Conservation (phyloP, 2,113 vertebrate genomes). For the Cynopterus brachyotis region DNA sequence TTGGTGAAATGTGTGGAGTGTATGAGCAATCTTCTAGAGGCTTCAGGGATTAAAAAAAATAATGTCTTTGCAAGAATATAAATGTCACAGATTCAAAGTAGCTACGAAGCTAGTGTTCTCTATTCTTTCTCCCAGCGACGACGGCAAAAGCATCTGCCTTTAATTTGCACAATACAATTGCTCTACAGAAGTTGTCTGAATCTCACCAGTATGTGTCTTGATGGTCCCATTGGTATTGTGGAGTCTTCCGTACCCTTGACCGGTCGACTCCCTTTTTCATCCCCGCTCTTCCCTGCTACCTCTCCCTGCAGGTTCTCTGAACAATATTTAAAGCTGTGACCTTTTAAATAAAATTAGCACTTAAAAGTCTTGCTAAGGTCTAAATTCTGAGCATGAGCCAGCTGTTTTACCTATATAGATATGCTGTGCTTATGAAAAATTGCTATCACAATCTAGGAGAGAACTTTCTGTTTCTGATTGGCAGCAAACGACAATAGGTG, state of each 20-base stretch:
- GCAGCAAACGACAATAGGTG: background rate
- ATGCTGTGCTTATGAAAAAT: constrained; percentile 54
- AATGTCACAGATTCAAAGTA: constrained; percentile 44
- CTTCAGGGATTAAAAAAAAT: background rate
- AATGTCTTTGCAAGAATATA: background rate
- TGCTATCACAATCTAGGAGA: constrained; percentile 39
- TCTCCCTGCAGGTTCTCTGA: background rate
- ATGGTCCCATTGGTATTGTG: background rate
- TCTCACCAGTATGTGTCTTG: background rate
- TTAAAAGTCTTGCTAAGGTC: constrained; percentile 37
- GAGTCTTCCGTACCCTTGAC: background rate
- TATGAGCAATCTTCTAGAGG: constrained; percentile 13
- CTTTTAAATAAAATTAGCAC: constrained; percentile 45
- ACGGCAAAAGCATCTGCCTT: background rate
- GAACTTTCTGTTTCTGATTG: constrained; percentile 46
- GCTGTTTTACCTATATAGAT: constrained; percentile 25
- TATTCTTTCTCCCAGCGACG: background rate
- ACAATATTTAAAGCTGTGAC: constrained; percentile 38
- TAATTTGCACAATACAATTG: background rate
- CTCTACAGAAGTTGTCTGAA: background rate
- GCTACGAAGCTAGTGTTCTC: background rate
- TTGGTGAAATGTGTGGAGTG: background rate
- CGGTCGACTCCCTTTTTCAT: background rate
- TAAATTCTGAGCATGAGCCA: constrained; percentile 47
- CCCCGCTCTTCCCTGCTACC: background rate